phyloP scores from a whole-genome alignment of 2,113 vertebrate species.

The Rhombomys opimus region DNA sequence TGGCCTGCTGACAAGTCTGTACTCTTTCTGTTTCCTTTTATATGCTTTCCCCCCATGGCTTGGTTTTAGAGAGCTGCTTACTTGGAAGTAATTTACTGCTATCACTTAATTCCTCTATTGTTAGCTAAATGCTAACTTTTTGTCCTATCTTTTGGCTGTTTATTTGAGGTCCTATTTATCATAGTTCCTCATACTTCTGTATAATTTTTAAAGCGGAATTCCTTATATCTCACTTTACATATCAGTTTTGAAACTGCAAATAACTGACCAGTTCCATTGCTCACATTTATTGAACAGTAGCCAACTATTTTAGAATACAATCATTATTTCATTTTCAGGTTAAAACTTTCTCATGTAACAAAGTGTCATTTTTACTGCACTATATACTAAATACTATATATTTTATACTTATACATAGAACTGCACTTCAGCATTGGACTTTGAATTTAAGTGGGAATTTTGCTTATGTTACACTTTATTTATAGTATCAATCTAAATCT shows the following conservation, averaged over 20 bases:
- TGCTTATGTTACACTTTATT: not conserved
- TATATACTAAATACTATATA: not conserved
- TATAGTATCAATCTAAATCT: not conserved
- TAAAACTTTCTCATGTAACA: not conserved
- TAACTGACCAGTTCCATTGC: not conserved
- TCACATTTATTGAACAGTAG: not conserved
- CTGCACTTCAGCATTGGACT: not conserved
- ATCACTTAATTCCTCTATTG: not conserved
- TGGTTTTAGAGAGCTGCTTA: not conserved
- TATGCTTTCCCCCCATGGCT: not conserved
- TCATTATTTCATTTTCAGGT: constrained; percentile 4
- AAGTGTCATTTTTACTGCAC: not conserved
- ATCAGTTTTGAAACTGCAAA: not conserved
- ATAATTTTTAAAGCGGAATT: not conserved
- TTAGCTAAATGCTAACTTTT: not conserved
- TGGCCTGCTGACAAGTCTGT: not conserved
- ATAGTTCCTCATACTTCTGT: not conserved
- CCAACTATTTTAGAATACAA: constrained; percentile 32
- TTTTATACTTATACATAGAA: constrained; percentile 13
- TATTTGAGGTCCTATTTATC: not conserved
- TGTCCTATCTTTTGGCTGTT: not conserved
- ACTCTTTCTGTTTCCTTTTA: not conserved
- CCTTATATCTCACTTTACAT: not conserved
- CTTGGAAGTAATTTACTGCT: not conserved
- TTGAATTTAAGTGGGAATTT: constrained; percentile 40